Evolutionary conservation across 2,797 vertebrate genomes (phyloP), one percentile per base, ranked within the genome.

Genomic region (Mus caroli): DNA sequence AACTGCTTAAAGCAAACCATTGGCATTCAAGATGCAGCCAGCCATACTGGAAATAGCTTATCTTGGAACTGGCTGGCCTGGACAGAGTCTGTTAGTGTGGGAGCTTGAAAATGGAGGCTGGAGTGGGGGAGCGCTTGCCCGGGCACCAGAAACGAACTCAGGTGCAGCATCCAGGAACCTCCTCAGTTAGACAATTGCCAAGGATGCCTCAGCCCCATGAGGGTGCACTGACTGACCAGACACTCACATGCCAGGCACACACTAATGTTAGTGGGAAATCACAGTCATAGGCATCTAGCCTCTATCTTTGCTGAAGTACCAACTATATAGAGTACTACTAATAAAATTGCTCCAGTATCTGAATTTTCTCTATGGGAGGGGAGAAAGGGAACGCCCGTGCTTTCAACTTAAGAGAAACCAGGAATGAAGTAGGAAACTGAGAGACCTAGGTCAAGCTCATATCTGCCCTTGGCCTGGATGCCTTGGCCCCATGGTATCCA

Each of bases 21-120:
- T 92, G 54, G 85, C 62, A 17, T 62, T 67, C 46, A 62, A 19
- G 37, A 75, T 40, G 19, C 22, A 79, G 60, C 24, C 85, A 77
- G 84, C 13, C 67, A 19, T 37, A 24, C 20, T 69, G 67, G 67
- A 85, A 90, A 88, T 4, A 75, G 84, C 56, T 14, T 50, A 43
- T 58, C 58, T 62, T 92, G 64, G 79, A 88, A 94, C 78, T 92
- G 60, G 77, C 80, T 69, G 67, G 78, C 79, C 78, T 62, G 67
- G 80, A 62, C 31, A 87, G n/a, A 75, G 46, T 83, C 34, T 67
- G 24, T 60, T 19, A 88, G 34, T n/a, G 50, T 75, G 54, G 43
- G 54, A 73, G 67, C 80, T 28, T 56, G 86, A 69, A 93, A 91
- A 91, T 43, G 17, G 54, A 62, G 67, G 50, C 50, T 50, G 50